These are phyloP conservation scores for Nebria ingens DNA, from an alignment of 1,140 invertebrate genomes.

Conservation along the genomic window DNA sequence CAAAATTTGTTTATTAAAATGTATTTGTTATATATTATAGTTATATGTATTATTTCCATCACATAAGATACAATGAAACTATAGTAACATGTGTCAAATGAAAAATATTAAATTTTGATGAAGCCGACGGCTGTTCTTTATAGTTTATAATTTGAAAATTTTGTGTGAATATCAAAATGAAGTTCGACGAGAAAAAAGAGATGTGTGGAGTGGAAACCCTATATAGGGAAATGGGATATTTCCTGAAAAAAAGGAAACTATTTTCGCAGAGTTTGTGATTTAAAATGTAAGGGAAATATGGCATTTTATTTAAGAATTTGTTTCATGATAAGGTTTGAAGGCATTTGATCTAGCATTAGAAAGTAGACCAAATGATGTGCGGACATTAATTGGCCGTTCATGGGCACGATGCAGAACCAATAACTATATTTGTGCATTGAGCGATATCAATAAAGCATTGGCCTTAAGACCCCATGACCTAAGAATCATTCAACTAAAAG, in stretches of 20 bases:
- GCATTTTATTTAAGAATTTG: not conserved
- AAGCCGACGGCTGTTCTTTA: too few species aligned
- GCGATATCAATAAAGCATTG: constrained; percentile 39
- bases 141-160: not conserved
- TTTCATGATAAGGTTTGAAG: constrained; percentile 17
- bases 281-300: not conserved
- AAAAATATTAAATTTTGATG: not conserved
- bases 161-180: not conserved
- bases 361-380: constrained; percentile 37
- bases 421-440: constrained; percentile 37
- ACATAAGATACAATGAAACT: not conserved
- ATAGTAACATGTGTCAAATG: too few species aligned
- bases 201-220: constrained; percentile 39
- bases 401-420: constrained; percentile 38
- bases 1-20: too few species aligned
- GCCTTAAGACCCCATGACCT: constrained; percentile 37
- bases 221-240: constrained; percentile 40
- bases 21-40: too few species aligned
- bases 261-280: constrained; percentile 35
- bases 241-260: constrained; percentile 37
- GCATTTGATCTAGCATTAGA: constrained; percentile 39
- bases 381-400: constrained; percentile 37
- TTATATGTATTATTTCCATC: too few species aligned
- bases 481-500: constrained; percentile 38
- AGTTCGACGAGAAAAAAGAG: constrained; percentile 30